Percentiles rank a stretch among this genome's conserved stretches.
Conservation (phyloP, 2,888 invertebrate species). For the Monopis laevigella region DNA sequence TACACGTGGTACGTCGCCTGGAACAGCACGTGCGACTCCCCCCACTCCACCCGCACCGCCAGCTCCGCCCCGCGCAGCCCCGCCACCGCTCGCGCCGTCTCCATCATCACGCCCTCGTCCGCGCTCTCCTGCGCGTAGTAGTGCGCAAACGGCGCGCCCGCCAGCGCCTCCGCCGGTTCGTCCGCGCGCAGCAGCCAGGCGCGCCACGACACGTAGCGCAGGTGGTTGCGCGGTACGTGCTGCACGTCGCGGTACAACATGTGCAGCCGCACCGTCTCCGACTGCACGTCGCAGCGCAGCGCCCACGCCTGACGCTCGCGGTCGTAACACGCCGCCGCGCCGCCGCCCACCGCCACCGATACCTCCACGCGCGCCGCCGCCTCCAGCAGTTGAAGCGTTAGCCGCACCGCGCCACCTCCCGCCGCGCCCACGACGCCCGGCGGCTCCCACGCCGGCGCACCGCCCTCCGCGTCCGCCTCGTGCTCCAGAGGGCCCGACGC, state of each 20-base stretch:
- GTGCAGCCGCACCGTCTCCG: constrained; percentile 73
- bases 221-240: constrained; percentile 80
- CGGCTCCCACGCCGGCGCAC: constrained; percentile 75
- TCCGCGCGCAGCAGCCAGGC: constrained; percentile 70
- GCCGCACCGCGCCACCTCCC: constrained; percentile 68
- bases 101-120: constrained; percentile 85
- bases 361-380: constrained; percentile 70
- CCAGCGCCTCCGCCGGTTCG: constrained; percentile 66
- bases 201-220: constrained; percentile 74
- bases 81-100: constrained; percentile 78
- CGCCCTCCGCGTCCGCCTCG: constrained; percentile 76
- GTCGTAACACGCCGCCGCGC: constrained; percentile 28
- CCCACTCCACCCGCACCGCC: constrained; percentile 83
- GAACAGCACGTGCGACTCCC: constrained; percentile 81
- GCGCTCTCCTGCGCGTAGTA: constrained; percentile 83
- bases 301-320: constrained; percentile 31
- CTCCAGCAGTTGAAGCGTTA: constrained; percentile 78
- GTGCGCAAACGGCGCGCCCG: constrained; percentile 79
- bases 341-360: constrained; percentile 57
- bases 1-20: constrained; percentile 85
- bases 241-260: constrained; percentile 90
- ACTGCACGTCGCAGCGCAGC: constrained; percentile 38
- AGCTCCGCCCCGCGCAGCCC: constrained; percentile 76
- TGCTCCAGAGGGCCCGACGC: constrained; percentile 78
- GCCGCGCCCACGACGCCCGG: constrained; percentile 69